Evolutionary conservation across 2,797 vertebrate genomes (phyloP).

Genomic region (Xenops minutus): DNA sequence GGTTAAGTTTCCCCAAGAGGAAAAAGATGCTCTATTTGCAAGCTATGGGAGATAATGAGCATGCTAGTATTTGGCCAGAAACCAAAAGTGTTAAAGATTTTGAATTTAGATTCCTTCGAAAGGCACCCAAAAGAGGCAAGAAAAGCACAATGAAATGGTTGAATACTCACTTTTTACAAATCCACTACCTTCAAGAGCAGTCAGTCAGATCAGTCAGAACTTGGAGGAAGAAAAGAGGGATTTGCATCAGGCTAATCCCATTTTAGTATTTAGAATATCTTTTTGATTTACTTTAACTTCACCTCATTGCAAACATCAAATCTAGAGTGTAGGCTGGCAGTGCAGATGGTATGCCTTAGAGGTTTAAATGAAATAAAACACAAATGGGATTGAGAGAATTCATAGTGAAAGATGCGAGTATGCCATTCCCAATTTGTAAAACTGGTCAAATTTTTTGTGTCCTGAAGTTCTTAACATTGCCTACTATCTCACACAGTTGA

Average conservation of each 20-base stretch:
- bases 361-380: neutral
- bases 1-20: neutral
- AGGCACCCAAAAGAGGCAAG: neutral
- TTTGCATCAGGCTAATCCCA: neutral
- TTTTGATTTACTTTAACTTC: neutral
- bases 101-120: neutral
- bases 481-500: neutral
- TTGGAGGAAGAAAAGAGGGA: neutral
- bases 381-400: neutral
- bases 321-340: neutral
- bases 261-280: neutral
- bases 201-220: neutral
- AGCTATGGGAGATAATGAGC: neutral
- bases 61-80: neutral
- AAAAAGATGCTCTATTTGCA: neutral
- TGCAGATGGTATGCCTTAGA: neutral
- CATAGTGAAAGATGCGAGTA: neutral
- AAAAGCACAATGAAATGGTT: accelerated
- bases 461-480: neutral
- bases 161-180: neutral
- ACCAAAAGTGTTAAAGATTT: neutral
- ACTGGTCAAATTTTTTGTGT: neutral
- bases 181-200: neutral
- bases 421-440: neutral
- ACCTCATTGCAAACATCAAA: neutral